Evolutionary conservation across 2,113 vertebrate genomes (phyloP), one percentile per base, ranked within the genome.

Genomic region (Hemichromis elongatus): DNA sequence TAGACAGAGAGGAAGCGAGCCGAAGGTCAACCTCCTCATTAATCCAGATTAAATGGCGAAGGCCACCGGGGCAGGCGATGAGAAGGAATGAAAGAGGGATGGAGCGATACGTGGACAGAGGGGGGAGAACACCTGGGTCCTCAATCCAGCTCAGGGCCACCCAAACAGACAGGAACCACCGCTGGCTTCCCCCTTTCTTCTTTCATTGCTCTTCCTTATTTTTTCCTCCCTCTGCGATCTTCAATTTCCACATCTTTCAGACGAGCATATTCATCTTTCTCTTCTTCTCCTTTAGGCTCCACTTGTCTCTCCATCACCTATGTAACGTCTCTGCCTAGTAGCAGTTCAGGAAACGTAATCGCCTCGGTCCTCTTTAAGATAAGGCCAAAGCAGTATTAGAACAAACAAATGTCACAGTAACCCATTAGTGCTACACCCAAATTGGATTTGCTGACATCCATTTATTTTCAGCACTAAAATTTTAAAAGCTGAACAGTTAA

Each of bases 21-120:
- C 21, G 77, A 93, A 92, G 92, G 92, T 91, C 94, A 91, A 26
- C 16, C 19, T 84, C n/a, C 93, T 92, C 91, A 93, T 94, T 94
- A 92, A 93, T 92, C 93, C 92, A 94, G 89, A 93, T 92, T 92
- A 91, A 90, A 89, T 26, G 78, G 79, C 80, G 83, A 88, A 83
- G 89, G 89, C 90, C 89, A 86, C 84, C 89, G 78, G 80, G 83
- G 86, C 82, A 92, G 91, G 78, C 21, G 21, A 50, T 75, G 68
- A 75, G 42, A 75, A 50, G 68, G 10, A 47, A 55, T 57, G 79
- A 59, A 42, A 88, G 84, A 70, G 57, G 53, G 79, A 88, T 30
- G 37, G 42, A 47, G 89, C 3, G 35, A 80, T 82, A 11, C 12
- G 35, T 55, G 61, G 63, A 16, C 3, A 53, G 77, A 47, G 40